Evolutionary conservation across 1,140 invertebrate genomes (phyloP).

Genomic region (Drosophila hydei): DNA sequence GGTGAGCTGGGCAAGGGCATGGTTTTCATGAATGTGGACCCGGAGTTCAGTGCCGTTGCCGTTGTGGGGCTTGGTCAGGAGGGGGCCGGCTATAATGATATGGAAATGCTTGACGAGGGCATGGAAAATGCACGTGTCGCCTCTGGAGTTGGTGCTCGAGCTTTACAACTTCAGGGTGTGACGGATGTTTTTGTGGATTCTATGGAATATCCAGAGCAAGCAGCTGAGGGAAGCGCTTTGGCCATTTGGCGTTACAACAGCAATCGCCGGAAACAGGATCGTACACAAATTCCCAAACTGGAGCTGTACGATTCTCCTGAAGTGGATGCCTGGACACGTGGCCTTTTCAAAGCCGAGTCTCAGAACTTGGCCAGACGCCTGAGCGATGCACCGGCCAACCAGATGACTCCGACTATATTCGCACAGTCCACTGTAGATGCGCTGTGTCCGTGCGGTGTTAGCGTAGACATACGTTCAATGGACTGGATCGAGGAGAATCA

Average conservation of each 20-base stretch:
- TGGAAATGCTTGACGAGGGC: slow-evolving; percentile 89
- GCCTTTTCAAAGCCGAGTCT: slow-evolving; percentile 89
- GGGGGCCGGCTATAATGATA: slow-evolving; percentile 86
- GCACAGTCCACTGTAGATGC: slow-evolving; percentile 86
- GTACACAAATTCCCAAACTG: slow-evolving; percentile 85
- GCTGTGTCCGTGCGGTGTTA: slow-evolving; percentile 85
- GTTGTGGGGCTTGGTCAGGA: slow-evolving; percentile 89
- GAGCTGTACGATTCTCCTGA: slow-evolving; percentile 84
- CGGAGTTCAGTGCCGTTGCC: slow-evolving; percentile 87
- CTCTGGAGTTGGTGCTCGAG: slow-evolving; percentile 85
- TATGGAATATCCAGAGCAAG: slow-evolving; percentile 89
- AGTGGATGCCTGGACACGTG: slow-evolving; percentile 88
- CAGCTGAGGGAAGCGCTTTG: slow-evolving; percentile 89
- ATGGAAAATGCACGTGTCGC: slow-evolving; percentile 84
- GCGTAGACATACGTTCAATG: slow-evolving; percentile 88
- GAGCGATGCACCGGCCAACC: slow-evolving; percentile 93
- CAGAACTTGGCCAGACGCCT: slow-evolving; percentile 93
- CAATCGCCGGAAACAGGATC: slow-evolving; percentile 85
- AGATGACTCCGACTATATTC: slow-evolving; percentile 94
- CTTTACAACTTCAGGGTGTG: slow-evolving; percentile 86
- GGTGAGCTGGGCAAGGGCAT: slow-evolving; percentile 85
- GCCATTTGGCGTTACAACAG: slow-evolving; percentile 88
- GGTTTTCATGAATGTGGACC: slow-evolving; percentile 87
- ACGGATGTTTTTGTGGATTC: slow-evolving; percentile 88
- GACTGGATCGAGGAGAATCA: slow-evolving; percentile 77